phyloP scores from a whole-genome alignment of 2,888 invertebrate species.

The Coleophora deauratella region DNA sequence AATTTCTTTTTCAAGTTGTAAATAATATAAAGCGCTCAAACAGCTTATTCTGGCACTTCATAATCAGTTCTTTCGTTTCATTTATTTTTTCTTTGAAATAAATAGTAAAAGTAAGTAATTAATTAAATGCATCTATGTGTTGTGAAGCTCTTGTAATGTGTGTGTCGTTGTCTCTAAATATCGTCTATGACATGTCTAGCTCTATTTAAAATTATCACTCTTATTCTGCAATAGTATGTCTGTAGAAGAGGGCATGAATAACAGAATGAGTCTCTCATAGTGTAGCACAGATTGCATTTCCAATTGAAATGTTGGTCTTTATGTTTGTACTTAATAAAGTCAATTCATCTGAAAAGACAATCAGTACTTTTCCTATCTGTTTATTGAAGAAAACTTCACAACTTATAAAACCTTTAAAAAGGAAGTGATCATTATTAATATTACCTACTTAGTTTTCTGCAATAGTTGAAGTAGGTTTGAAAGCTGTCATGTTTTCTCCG shows the following conservation, averaged over 20 bases:
- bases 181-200: conserved; percentile 32
- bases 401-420: conserved; percentile 6
- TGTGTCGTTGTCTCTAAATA: conserved; percentile 67
- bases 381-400: conserved; percentile 11
- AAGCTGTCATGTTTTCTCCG: conserved; percentile 3
- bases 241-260: conserved; percentile 1
- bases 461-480: neutral
- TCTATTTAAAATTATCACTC: conserved; percentile 1
- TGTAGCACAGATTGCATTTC: conserved; percentile 9
- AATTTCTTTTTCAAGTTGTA: conserved; percentile 28
- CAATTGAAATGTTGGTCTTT: conserved; percentile 8
- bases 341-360: conserved; percentile 15
- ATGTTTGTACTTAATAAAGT: neutral
- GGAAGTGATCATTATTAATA: neutral
- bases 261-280: conserved; percentile 12
- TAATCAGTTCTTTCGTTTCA: conserved; percentile 51
- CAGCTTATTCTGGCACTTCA: conserved; percentile 50
- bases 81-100: conserved; percentile 31
- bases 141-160: conserved; percentile 58
- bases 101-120: conserved; percentile 20
- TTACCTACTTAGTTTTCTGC: neutral
- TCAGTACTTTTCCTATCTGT: neutral
- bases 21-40: conserved; percentile 38
- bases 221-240: conserved; percentile 10
- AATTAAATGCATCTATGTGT: conserved; percentile 23